phyloP scores from a whole-genome alignment of 2,797 vertebrate species.

The Notamacropus eugenii region DNA sequence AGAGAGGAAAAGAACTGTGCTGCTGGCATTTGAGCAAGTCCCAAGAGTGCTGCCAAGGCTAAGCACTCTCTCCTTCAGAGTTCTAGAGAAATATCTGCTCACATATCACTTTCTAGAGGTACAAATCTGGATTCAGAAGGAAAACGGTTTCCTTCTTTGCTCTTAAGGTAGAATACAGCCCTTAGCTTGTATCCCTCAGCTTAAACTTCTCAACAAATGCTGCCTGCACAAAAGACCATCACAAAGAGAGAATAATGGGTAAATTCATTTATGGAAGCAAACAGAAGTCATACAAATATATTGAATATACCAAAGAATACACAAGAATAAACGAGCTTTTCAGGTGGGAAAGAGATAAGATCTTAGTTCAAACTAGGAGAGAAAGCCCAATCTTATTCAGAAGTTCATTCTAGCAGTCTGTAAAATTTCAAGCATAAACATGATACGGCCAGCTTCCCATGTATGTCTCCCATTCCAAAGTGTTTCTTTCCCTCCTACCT shows the following conservation, averaged over 20 bases:
- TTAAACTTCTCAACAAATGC: background rate
- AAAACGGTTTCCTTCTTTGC: background rate
- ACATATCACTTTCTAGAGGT: background rate
- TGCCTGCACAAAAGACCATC: background rate
- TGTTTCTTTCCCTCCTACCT: background rate
- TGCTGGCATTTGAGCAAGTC: background rate
- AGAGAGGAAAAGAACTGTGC: background rate
- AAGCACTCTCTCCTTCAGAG: background rate
- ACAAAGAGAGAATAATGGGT: background rate
- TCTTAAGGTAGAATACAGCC: background rate
- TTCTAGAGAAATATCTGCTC: background rate
- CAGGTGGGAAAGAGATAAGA: background rate
- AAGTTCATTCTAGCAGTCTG: background rate
- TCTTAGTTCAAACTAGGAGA: background rate
- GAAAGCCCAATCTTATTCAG: background rate
- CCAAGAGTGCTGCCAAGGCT: background rate
- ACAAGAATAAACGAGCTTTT: background rate
- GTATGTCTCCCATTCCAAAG: background rate
- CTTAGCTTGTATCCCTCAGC: background rate
- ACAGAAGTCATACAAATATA: background rate
- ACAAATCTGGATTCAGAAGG: background rate
- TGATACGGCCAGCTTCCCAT: background rate
- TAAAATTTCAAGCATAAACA: background rate
- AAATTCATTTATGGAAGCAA: background rate
- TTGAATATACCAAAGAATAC: background rate